Base-by-base conservation (phyloP, 2,113 vertebrate species). In the Syngnathus floridae region DNA sequence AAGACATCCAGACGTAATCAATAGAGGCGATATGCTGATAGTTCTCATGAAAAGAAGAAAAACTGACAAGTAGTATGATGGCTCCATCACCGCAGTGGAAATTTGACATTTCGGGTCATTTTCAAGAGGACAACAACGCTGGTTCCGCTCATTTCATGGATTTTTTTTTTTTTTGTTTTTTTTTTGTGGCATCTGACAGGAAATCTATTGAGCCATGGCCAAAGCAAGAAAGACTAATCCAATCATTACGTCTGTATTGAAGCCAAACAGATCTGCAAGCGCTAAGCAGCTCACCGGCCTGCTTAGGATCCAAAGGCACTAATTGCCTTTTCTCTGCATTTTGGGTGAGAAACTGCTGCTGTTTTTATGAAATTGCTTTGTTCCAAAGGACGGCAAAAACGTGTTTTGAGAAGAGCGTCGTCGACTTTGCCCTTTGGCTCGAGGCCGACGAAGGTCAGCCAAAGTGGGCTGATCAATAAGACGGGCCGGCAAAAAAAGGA, bases 1-100 rank as follows among this genome's bases (percentile, higher is more conserved):
- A 86, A 88, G 84, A 86, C 77, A 83, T 84, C 79, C 88, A 88
- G 87, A 87, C 85, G 58, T 81, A 83, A 90, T 90, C 88, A 84
- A 90, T 90, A 88, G 21, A 57, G 43, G 81, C 75, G 83, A 87
- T 84, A 80, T 83, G 81, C 84, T 87, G 86, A 86, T 86, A 76
- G 87, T 88, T 89, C 82, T 84, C 84, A 86, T 76, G 77, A 54
- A 52, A 36, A 66, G 48, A 54, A 26, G 2, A 26, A 12, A 12
- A 22, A 1, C 3, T 2, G 17, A 72, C 79, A 76, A 74, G 72
- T 69, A 68, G 61, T 61, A 67, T 60, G 26, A 31, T 31, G 26
- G 26, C 26, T 26, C 26, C 78, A 68, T 45, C 67, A 36, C 7
- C 13, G 26, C 2, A 35, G 55, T 8, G 2, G 35, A 37, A 48